phyloP scores from a whole-genome alignment of 1,140 invertebrate genomes.

The Hyles vespertilio region DNA sequence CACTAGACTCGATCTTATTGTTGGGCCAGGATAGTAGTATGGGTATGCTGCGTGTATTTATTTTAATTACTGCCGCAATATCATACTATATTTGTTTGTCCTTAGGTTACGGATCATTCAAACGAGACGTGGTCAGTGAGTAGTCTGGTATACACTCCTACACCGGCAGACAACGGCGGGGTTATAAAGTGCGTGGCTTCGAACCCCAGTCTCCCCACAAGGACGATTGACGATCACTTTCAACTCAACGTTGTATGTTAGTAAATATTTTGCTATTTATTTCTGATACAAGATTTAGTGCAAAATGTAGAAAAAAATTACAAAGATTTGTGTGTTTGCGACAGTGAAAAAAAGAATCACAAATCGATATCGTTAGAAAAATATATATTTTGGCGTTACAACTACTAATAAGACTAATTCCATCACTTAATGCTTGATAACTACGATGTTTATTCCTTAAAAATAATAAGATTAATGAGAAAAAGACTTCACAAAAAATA shows the following conservation, averaged over 20 bases:
- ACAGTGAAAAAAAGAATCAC: background rate
- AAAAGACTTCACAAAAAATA: background rate
- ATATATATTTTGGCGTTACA: background rate
- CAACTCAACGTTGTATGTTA: constrained; percentile 91
- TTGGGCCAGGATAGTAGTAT: no score
- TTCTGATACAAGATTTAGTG: no score
- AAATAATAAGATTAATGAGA: background rate
- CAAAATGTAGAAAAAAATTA: background rate
- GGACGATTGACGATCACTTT: constrained; percentile 85
- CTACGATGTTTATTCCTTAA: background rate
- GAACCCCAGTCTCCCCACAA: constrained; percentile 84
- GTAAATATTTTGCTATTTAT: constrained; percentile 57
- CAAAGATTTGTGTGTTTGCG: background rate
- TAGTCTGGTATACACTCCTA: constrained; percentile 85
- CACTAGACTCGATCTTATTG: no score
- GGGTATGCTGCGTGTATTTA: no score
- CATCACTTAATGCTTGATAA: no score
- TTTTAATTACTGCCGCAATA: background rate
- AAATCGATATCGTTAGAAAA: background rate
- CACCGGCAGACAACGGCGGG: constrained; percentile 87
- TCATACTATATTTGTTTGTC: background rate
- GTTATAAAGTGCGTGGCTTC: constrained; percentile 88
- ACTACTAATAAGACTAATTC: background rate
- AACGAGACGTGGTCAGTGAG: constrained; percentile 86
- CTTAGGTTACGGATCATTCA: constrained; percentile 76